Base-by-base conservation (phyloP, 2,113 vertebrate genomes). In the Microcebus murinus region DNA sequence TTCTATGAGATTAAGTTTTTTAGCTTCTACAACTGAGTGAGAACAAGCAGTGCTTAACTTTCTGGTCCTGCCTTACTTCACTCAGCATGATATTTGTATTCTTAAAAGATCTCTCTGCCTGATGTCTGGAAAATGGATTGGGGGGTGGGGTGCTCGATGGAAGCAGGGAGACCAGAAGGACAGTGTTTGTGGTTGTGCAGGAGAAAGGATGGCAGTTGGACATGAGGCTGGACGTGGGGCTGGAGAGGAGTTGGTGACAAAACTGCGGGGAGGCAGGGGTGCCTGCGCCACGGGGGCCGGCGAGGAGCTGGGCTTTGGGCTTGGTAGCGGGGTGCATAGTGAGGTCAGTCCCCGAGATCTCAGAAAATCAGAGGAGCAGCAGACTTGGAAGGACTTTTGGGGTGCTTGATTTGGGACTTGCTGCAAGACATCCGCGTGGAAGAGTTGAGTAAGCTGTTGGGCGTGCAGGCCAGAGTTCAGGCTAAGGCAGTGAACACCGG, bases 191-290 rank as follows among this genome's bases (percentile, higher is more conserved):
- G 17, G 52, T 48, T 18, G 21, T 57, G 65, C 23, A 27, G 31
- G 55, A 68, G 48, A 45, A 59, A 39, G 83, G 76, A 25, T 20
- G 61, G n/a, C 50, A 18, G 45, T 25, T 31, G 25, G 74, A 42
- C n/a, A 4, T 6, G 31, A 21, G 13, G 20, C 2, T 48, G 8
- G 17, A 12, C 1, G 11, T 8, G 13, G 25, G 12, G 27, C 36
- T 59, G 10, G 45, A 90, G 25, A 34, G 70, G 79, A 17, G 27
- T 1, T 15, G 87, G 55, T n/a, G 39, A 34, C 31, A 59, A 18
- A 50, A 42, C 34, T 23, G 25, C 76, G 6, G 17, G 55, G 29
- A 20, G 10, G 20, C 8, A 25, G 61, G 34, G 59, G 68, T 27
- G 9, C 39, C 39, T 68, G 48, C 31, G 29, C 70, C 36, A 6